Percentiles rank a stretch among this genome's conserved stretches.
These are phyloP conservation scores for Anoplolepis gracilipes DNA, from an alignment of 1,140 invertebrate species.

Conservation along the genomic window DNA sequence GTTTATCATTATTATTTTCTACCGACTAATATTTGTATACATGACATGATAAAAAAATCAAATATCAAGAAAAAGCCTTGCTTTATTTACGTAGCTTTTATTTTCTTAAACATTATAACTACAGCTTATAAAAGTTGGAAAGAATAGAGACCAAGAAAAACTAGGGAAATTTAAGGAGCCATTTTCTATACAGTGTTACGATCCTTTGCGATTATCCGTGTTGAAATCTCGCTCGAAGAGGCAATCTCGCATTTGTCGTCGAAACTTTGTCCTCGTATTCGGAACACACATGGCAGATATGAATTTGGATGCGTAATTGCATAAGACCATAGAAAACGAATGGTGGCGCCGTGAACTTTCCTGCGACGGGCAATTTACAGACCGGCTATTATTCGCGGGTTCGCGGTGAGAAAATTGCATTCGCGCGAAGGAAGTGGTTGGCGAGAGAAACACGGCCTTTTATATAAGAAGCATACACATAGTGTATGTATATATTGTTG, in stretches of 20 bases:
- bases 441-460: slow-evolving; percentile 7
- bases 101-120: background rate
- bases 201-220: background rate
- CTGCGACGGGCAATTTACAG: slow-evolving; percentile 51
- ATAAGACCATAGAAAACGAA: slow-evolving; percentile 67
- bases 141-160: background rate
- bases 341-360: slow-evolving; percentile 58
- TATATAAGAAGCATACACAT: slow-evolving; percentile 5
- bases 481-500: too few species aligned
- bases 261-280: background rate
- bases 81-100: background rate
- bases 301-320: slow-evolving; percentile 51
- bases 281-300: background rate
- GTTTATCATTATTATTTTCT: too few species aligned
- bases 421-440: slow-evolving; percentile 53
- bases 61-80: background rate
- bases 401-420: slow-evolving; percentile 68
- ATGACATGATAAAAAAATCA: too few species aligned
- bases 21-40: too few species aligned
- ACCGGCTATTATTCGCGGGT: slow-evolving; percentile 10
- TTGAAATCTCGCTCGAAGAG: background rate
- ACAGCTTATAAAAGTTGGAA: background rate
- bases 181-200: background rate
- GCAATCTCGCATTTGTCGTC: background rate
- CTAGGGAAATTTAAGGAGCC: background rate